A percentile compares a stretch with the other conserved stretches of the same genome.
Evolutionary conservation across 2,113 vertebrate species (phyloP).

Genomic region (Tinamus guttatus): DNA sequence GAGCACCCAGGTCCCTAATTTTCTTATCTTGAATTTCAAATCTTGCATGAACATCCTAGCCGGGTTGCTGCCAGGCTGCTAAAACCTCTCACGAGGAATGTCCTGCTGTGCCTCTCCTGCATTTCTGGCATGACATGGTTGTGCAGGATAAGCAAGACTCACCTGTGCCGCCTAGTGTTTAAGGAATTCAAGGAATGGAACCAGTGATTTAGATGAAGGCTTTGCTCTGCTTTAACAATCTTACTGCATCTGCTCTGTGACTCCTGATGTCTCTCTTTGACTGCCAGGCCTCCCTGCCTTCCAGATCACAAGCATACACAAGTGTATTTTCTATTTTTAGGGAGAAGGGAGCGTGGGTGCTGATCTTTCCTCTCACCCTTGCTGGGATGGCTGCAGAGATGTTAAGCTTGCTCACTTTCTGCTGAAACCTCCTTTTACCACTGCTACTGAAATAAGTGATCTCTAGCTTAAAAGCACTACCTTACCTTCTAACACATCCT

Average conservation of each 20-base stretch:
- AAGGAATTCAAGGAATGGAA: background rate
- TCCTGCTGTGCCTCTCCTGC: background rate
- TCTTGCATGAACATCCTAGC: background rate
- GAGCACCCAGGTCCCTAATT: background rate
- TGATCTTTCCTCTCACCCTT: background rate
- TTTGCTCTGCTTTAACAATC: background rate
- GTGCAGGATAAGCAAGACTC: background rate
- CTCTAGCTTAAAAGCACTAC: background rate
- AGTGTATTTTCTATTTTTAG: background rate
- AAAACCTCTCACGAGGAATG: background rate
- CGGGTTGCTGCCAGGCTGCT: background rate
- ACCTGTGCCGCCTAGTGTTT: background rate
- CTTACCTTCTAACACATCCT: conserved; percentile 87
- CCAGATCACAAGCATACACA: background rate
- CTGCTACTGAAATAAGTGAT: background rate
- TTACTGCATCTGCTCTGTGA: background rate
- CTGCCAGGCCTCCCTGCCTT: background rate
- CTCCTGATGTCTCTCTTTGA: background rate
- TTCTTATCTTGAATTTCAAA: background rate
- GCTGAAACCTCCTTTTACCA: background rate
- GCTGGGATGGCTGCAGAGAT: background rate
- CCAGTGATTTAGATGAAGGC: background rate
- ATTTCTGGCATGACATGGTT: background rate
- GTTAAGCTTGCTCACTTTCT: rapidly evolving
- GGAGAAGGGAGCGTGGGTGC: background rate